Evolutionary conservation across 2,797 vertebrate species (phyloP).

Genomic region (Chaetophractus vellerosus): DNA sequence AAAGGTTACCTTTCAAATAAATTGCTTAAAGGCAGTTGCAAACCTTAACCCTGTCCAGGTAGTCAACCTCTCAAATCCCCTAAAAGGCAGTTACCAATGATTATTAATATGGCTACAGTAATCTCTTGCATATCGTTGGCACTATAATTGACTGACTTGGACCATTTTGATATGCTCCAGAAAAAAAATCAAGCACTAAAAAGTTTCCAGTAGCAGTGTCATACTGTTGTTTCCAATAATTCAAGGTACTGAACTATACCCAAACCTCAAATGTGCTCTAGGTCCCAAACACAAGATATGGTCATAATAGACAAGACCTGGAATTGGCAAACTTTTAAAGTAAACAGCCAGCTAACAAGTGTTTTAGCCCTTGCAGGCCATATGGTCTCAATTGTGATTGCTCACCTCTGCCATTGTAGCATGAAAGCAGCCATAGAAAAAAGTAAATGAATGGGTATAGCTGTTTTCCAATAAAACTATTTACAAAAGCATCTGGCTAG

Average conservation of each 20-base stretch:
- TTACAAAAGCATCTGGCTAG: neutral
- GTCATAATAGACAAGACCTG: neutral
- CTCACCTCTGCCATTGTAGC: neutral
- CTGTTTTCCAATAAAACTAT: neutral
- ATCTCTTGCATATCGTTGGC: neutral
- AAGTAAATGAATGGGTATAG: neutral
- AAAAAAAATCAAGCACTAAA: neutral
- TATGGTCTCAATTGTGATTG: neutral
- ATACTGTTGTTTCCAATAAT: neutral
- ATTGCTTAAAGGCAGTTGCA: neutral
- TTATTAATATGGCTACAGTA: neutral
- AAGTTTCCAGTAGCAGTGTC: neutral
- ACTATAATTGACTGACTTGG: neutral
- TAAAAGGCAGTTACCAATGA: neutral
- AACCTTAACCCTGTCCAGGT: neutral
- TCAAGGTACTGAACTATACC: neutral
- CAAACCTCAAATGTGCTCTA: conserved; percentile 33
- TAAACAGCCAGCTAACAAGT: neutral
- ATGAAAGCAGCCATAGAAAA: neutral
- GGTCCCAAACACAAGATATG: neutral
- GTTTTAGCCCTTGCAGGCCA: neutral
- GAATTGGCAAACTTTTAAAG: neutral
- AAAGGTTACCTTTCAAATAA: conserved; percentile 13
- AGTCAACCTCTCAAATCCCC: conserved; percentile 22
- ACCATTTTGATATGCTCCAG: neutral